These are phyloP conservation scores for Stegodyphus dumicola DNA, from an alignment of 1,140 invertebrate genomes.

Conservation along the genomic window DNA sequence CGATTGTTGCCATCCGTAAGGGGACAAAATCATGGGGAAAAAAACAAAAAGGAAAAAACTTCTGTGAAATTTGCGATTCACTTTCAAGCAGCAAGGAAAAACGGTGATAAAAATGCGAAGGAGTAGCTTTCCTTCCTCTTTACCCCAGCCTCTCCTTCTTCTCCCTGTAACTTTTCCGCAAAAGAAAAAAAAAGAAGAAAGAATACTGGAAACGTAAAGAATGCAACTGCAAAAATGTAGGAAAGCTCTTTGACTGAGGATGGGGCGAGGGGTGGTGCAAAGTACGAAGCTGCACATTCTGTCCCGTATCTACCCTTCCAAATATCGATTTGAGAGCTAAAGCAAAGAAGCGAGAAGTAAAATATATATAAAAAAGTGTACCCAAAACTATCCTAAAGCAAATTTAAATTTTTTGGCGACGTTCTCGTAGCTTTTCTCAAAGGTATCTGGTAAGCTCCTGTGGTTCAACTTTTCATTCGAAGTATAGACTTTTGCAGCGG, in stretches of 20 bases:
- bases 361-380: background rate
- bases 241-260: background rate
- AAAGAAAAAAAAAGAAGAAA: background rate
- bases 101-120: conserved; percentile 19
- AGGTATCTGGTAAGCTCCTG: conserved; percentile 3
- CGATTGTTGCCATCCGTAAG: background rate
- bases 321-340: background rate
- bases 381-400: conserved; percentile 15
- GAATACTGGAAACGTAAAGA: conserved; percentile 2
- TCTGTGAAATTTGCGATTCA: conserved; percentile 21
- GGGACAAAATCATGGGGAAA: conserved; percentile 6
- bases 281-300: background rate
- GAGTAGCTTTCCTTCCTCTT: background rate
- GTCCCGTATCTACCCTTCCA: conserved; percentile 8
- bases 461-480: background rate
- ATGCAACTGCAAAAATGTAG: background rate
- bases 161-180: too few species aligned
- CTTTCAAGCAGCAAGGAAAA: background rate
- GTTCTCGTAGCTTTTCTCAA: background rate
- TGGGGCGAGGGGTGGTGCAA: background rate
- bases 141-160: background rate
- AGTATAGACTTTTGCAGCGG: too few species aligned
- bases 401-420: conserved; percentile 9
- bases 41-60: background rate
- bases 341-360: background rate